These are phyloP conservation scores for Pomacea maculata DNA, from an alignment of 1,140 invertebrate species.

Conservation along the genomic window DNA sequence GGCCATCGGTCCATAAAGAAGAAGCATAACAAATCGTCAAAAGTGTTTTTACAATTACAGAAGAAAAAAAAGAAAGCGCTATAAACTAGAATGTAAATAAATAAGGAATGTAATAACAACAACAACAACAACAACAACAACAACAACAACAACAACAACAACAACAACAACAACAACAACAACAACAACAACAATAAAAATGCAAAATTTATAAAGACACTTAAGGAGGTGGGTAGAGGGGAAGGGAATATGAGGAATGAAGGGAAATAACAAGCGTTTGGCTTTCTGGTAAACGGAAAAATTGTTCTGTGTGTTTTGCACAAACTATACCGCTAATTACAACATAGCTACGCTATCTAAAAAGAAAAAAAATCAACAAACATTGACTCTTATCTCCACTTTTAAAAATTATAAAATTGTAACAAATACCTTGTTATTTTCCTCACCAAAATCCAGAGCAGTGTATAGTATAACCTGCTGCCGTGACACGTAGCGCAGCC, in stretches of 20 bases:
- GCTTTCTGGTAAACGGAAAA: background rate
- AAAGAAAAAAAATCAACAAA: background rate
- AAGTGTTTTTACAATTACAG: too few species aligned
- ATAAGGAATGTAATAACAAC: background rate
- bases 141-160: background rate
- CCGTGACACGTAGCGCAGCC: too few species aligned
- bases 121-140: too few species aligned
- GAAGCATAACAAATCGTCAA: too few species aligned
- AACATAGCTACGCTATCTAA: background rate
- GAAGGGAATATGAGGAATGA: background rate
- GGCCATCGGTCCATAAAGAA: too few species aligned
- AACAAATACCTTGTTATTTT: too few species aligned
- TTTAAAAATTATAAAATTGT: too few species aligned
- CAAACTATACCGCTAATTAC: background rate
- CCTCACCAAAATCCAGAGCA: background rate
- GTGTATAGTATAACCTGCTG: background rate
- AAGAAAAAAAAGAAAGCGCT: background rate
- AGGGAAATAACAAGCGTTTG: background rate
- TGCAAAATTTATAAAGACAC: background rate
- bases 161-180: background rate
- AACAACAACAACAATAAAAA: too few species aligned
- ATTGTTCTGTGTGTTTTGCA: background rate
- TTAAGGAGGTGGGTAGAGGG: background rate
- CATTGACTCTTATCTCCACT: background rate
- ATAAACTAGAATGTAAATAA: background rate